Conservation (phyloP, 2,888 invertebrate species). For the Dolichomitus sp. region DNA sequence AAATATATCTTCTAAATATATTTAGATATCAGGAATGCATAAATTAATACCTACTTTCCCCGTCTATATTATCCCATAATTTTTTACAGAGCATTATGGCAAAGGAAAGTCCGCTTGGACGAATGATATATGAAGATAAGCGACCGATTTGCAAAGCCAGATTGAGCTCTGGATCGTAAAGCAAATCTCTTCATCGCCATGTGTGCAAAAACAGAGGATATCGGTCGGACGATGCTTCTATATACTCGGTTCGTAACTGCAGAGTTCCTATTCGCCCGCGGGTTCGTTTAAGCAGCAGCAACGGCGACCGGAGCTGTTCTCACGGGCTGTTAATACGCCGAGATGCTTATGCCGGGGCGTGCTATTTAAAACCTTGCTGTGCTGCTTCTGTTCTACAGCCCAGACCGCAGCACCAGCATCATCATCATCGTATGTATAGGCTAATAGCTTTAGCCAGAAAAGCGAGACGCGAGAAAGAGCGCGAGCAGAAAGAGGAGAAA, state of each 20-base stretch:
- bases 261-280: constrained; percentile 70
- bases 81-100: not conserved
- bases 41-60: not conserved
- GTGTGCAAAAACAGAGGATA: constrained; percentile 35
- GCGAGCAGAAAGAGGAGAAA: constrained; percentile 64
- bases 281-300: constrained; percentile 66
- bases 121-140: constrained; percentile 45
- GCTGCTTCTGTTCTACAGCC: constrained; percentile 38
- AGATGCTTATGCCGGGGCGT: constrained; percentile 74
- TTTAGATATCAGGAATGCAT: not conserved
- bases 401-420: constrained; percentile 20
- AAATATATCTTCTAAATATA: too few species aligned
- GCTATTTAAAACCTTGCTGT: constrained; percentile 74
- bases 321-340: constrained; percentile 78
- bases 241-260: constrained; percentile 70
- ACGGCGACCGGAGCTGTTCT: constrained; percentile 77
- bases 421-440: not conserved
- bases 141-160: constrained; percentile 41
- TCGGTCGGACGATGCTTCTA: constrained; percentile 24
- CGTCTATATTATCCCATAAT: not conserved
- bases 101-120: constrained; percentile 39
- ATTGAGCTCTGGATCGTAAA: constrained; percentile 36
- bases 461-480: not conserved
- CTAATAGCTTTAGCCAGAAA: constrained; percentile 31
- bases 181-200: constrained; percentile 53